phyloP scores from a whole-genome alignment of 1,140 invertebrate species.

The Rhagoletis pomonella region DNA sequence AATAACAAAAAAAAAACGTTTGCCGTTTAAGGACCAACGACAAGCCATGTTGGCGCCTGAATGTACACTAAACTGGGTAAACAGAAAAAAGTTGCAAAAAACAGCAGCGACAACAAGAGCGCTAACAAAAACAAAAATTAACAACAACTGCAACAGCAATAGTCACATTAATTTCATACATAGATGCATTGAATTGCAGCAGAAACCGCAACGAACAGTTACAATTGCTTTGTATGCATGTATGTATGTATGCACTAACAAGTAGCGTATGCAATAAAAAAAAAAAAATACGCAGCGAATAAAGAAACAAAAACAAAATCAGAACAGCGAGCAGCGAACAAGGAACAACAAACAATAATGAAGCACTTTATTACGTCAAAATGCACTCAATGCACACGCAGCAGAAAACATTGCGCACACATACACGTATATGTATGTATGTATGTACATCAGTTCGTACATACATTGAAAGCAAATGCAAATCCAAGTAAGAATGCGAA shows the following conservation, averaged over 20 bases:
- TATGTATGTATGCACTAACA: background rate
- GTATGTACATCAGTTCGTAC: background rate
- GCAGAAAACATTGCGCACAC: background rate
- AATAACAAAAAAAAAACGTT: background rate
- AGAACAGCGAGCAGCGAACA: background rate
- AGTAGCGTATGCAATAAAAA: background rate
- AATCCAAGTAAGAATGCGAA: background rate
- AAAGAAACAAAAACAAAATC: conserved; percentile 9
- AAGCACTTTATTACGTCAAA: conserved; percentile 46
- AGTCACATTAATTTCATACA: conserved; percentile 6
- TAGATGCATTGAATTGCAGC: background rate
- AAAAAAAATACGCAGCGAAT: background rate
- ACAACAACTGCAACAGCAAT: background rate
- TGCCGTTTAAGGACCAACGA: background rate
- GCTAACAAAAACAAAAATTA: background rate
- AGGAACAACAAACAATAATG: conserved; percentile 27
- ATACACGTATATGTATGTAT: too few relatives aligned
- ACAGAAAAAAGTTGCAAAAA: conserved; percentile 8
- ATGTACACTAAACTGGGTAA: conserved; percentile 36
- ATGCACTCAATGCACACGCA: conserved; percentile 36
- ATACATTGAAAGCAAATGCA: background rate
- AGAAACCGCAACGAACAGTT: conserved; percentile 9
- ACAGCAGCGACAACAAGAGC: background rate
- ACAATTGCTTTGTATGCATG: background rate
- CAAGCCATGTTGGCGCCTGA: conserved; percentile 3